A percentile compares a stretch with the other conserved stretches of the same genome.
These are phyloP conservation scores for Parotocinclus haroldoi DNA, from an alignment of 2,797 vertebrate species.

Conservation along the genomic window DNA sequence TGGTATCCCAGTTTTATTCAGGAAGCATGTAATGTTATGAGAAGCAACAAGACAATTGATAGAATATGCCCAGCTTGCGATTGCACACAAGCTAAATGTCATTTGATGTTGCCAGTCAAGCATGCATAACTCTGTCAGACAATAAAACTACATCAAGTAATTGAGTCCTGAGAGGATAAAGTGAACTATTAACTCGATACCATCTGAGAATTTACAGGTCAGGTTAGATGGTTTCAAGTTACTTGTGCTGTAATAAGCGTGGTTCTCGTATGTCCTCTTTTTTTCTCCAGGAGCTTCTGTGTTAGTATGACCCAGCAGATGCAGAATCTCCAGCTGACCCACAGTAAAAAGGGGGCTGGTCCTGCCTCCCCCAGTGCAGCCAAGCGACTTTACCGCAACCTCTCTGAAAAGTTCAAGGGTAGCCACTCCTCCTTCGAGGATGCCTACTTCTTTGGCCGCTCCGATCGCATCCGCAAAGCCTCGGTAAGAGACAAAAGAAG, in stretches of 20 bases:
- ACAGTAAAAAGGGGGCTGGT: slow-evolving; percentile 78
- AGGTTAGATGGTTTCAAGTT: slow-evolving; percentile 8
- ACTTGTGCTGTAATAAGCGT: slow-evolving; percentile 7
- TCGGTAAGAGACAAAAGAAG: slow-evolving; percentile 68
- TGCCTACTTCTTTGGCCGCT: slow-evolving; percentile 82
- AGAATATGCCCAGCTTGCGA: slow-evolving; percentile 3
- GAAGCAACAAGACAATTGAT: slow-evolving; percentile 10
- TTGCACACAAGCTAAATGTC: not conserved
- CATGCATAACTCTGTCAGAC: slow-evolving; percentile 6
- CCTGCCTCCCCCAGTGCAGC: slow-evolving; percentile 90
- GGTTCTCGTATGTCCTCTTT: not conserved
- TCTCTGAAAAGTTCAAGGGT: slow-evolving; percentile 92
- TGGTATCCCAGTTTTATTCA: slow-evolving; percentile 4
- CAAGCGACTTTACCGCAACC: slow-evolving; percentile 92
- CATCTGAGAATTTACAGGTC: slow-evolving; percentile 16
- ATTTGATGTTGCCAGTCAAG: slow-evolving; percentile 1
- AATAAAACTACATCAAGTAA: slow-evolving; percentile 4
- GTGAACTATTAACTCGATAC: slow-evolving; percentile 5
- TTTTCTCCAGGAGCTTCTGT: slow-evolving; percentile 61
- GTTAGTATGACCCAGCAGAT: slow-evolving; percentile 90
- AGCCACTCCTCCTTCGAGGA: slow-evolving; percentile 92
- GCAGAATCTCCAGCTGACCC: slow-evolving; percentile 86
- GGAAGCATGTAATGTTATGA: not conserved
- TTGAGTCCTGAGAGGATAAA: slow-evolving; percentile 6
- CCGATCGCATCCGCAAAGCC: slow-evolving; percentile 86